Conservation (phyloP, 2,113 vertebrate genomes). For the Dasyprocta punctata region DNA sequence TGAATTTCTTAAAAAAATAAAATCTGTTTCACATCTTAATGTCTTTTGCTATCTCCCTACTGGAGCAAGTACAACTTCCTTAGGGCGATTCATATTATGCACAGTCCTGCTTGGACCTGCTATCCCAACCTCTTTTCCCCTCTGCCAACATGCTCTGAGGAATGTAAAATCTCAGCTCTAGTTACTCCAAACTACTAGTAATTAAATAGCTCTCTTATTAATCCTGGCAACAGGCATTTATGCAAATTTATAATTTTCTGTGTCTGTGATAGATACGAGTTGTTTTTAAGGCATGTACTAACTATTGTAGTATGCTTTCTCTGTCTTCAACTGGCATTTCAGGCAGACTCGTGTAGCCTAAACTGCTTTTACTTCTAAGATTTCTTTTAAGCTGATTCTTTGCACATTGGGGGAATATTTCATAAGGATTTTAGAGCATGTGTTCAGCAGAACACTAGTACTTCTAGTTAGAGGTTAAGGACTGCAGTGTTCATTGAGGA, state of each 20-base stretch:
- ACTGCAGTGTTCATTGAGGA: background rate
- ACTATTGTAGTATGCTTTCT: background rate
- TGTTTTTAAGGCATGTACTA: background rate
- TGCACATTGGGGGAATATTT: background rate
- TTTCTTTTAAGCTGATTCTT: conserved; percentile 23
- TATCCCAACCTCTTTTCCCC: background rate
- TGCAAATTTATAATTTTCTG: background rate
- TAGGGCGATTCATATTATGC: fast-evolving
- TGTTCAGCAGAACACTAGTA: background rate
- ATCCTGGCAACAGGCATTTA: background rate
- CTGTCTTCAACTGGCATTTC: background rate
- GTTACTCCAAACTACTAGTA: background rate
- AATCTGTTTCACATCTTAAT: background rate
- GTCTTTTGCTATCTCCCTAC: background rate
- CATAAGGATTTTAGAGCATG: conserved; percentile 24
- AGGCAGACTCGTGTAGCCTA: background rate
- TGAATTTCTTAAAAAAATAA: background rate
- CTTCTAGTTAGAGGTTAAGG: background rate
- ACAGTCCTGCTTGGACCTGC: background rate
- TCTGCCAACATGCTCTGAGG: background rate
- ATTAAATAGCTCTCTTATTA: background rate
- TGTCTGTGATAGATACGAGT: background rate
- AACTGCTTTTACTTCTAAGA: background rate
- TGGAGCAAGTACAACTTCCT: background rate
- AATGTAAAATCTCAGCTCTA: background rate